Evolutionary conservation across 2,888 invertebrate genomes (phyloP), one percentile per base, ranked within the genome.

Genomic region (Acronicta aceris): DNA sequence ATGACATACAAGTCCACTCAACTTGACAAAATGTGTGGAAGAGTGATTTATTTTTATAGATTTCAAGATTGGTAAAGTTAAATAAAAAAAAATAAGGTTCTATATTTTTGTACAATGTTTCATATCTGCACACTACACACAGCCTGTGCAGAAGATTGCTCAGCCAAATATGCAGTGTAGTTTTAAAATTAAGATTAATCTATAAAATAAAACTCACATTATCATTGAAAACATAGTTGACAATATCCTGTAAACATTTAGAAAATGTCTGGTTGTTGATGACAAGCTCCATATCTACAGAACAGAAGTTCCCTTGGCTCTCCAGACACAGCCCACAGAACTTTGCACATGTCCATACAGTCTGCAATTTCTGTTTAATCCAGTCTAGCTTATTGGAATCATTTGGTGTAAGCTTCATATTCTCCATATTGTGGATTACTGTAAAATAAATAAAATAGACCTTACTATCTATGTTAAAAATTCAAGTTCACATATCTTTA

Each of bases 301-400:
- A 61, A 50, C 76, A 79, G 7, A 86, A 74, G 33, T 82, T 83
- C 0, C 79, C 77, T 0, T 42, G 27, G 2, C 59, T 72, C 30
- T 78, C 75, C 3, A 88, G 58, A 55, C 89, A 89, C 4, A 89
- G 68, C 0, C 83, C 85, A 5, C 89, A 89, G 63, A 84, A 86
- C 27, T 74, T 77, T 0, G 77, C 48, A 0, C 63, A 61, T 0
- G 79, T 76, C 74, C 80, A 84, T 3, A 88, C 27, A 0, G 79
- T 76, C 5, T 64, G 66, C 0, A 89, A 63, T 40, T 84, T 86
- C 0, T 74, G 54, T 49, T 79, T 83, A n/a, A 89, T 63, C 81
- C 84, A 85, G 47, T 80, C 74, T 15, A 73, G 42, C n/a, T 74
- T 78, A 2, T 67, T 50, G 0, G 53, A 21, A 51, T 57, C 13